Evolutionary conservation across 2,888 invertebrate genomes (phyloP).

Genomic region (Meliscaeva auricollis): DNA sequence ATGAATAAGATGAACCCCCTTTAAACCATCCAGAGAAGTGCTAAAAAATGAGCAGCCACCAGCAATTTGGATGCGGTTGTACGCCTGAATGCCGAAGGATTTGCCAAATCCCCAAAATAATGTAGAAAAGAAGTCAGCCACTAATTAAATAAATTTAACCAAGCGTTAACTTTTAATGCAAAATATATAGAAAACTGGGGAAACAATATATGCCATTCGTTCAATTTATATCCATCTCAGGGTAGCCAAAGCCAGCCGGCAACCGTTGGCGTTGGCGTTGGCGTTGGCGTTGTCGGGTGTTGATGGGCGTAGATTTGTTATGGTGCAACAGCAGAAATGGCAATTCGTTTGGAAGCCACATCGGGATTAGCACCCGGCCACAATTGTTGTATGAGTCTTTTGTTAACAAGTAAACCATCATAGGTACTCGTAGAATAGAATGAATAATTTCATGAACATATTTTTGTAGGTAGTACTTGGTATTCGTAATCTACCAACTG

Average conservation of each 20-base stretch:
- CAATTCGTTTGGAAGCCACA: slow-evolving; percentile 71
- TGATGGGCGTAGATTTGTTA: slow-evolving; percentile 22
- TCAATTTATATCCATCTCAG: slow-evolving; percentile 44
- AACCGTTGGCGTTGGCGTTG: slow-evolving; percentile 13
- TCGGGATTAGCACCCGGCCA: slow-evolving; percentile 71
- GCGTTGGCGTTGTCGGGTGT: slow-evolving; percentile 15
- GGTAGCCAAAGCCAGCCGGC: slow-evolving; percentile 32
- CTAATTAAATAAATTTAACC: slow-evolving; percentile 80
- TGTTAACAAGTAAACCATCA: slow-evolving; percentile 31
- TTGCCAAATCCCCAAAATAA: slow-evolving; percentile 64
- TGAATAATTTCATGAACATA: background rate
- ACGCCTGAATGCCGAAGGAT: slow-evolving; percentile 55
- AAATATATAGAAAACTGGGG: slow-evolving; percentile 65
- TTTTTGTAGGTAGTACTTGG: background rate
- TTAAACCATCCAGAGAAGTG: slow-evolving; percentile 18
- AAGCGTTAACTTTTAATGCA: slow-evolving; percentile 79
- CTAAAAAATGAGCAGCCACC: slow-evolving; percentile 68
- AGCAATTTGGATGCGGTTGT: slow-evolving; percentile 69
- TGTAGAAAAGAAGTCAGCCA: slow-evolving; percentile 69
- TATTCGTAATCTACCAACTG: background rate
- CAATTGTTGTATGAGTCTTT: slow-evolving; percentile 68
- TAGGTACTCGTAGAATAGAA: background rate
- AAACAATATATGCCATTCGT: slow-evolving; percentile 70
- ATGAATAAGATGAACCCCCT: slow-evolving; percentile 62
- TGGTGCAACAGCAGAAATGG: slow-evolving; percentile 60